Conservation (phyloP, 2,797 vertebrate species). For the Cebuella pygmaea region DNA sequence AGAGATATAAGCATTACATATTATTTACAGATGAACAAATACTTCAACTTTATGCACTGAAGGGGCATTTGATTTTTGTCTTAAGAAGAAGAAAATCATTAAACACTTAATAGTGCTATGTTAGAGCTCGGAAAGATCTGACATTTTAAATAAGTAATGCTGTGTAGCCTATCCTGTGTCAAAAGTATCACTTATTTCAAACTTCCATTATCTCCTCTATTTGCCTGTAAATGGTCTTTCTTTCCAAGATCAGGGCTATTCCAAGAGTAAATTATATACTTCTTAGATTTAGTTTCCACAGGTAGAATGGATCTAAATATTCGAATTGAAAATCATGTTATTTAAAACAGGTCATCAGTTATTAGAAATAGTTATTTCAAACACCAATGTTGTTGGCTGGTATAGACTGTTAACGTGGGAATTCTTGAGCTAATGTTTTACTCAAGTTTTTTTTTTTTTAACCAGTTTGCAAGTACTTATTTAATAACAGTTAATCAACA, state of each 20-base stretch:
- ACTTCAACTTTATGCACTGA: background rate
- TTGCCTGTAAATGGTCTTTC: background rate
- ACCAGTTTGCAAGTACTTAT: background rate
- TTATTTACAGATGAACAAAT: slow-evolving; percentile 15
- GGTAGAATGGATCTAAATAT: background rate
- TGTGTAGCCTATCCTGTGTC: background rate
- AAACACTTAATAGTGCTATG: background rate
- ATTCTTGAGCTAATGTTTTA: background rate
- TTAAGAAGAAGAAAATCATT: slow-evolving; percentile 21
- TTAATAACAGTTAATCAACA: background rate
- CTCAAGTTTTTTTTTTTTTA: background rate
- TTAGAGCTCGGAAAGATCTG: background rate
- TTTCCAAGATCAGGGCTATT: background rate
- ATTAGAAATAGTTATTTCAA: background rate
- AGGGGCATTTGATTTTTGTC: background rate
- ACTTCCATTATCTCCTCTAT: background rate
- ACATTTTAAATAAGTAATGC: slow-evolving; percentile 21
- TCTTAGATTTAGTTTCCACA: background rate
- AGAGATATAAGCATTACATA: background rate
- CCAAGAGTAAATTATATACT: background rate
- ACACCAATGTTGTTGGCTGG: background rate
- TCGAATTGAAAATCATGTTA: background rate
- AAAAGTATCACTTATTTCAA: background rate
- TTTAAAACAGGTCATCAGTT: background rate
- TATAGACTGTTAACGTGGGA: background rate